Evolutionary conservation across 37 sponge, comb jelly and placozoan species (phyloP), one percentile per base, ranked within the genome.

Genomic region (Haliclona indistincta): DNA sequence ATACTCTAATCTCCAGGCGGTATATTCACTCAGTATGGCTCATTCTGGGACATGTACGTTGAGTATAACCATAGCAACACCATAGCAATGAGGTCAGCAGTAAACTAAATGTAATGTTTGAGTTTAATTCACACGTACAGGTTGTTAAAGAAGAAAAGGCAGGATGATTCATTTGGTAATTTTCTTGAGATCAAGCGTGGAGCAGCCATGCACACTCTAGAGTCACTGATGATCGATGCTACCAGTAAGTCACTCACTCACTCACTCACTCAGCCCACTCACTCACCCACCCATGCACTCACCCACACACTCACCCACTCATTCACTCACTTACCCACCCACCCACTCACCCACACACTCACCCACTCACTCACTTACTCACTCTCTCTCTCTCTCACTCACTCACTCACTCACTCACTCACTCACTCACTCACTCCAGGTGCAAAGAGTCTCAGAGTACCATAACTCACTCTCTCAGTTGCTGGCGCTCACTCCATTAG

Each of bases 221-320:
- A 89, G 70, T 89, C 90, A 20, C 85, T 89, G n/a, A 74, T 89
- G 75, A 56, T 71, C 4, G n/a, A n/a, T n/a, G n/a, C n/a, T n/a
- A n/a, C n/a, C n/a, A n/a, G n/a, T n/a, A n/a, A n/a, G n/a, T n/a
- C n/a, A n/a, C 63, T 20, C 63, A n/a, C n/a, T n/a, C n/a, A n/a
- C n/a, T n/a, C n/a, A n/a, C n/a, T n/a, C n/a, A n/a, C n/a, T n/a
- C n/a, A n/a, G n/a, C n/a, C n/a, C n/a, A n/a, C n/a, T n/a, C n/a
- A n/a, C n/a, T n/a, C n/a, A n/a, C n/a, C n/a, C n/a, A n/a, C n/a
- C n/a, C n/a, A n/a, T n/a, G n/a, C n/a, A n/a, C n/a, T n/a, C n/a
- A n/a, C n/a, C n/a, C n/a, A n/a, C n/a, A n/a, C n/a, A n/a, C n/a
- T n/a, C n/a, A n/a, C n/a, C n/a, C n/a, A n/a, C n/a, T n/a, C n/a